These are phyloP conservation scores for Cheilosia vulpina DNA, from an alignment of 2,888 invertebrate genomes.

Conservation along the genomic window DNA sequence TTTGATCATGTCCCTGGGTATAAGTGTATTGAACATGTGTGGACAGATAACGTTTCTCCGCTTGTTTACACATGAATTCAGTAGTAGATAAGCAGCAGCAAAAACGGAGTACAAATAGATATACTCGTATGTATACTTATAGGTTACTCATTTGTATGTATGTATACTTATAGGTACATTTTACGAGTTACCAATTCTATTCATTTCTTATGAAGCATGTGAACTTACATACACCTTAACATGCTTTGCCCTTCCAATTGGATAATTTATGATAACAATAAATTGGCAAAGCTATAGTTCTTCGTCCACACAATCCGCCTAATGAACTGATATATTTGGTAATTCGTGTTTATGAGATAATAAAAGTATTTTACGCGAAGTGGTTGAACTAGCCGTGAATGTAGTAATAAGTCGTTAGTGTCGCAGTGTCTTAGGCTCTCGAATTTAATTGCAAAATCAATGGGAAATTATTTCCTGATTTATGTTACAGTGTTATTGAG, in stretches of 20 bases:
- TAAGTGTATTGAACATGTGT: constrained; percentile 41
- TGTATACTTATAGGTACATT: neutral
- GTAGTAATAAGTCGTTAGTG: constrained; percentile 24
- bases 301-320: constrained; percentile 42
- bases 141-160: neutral
- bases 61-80: constrained; percentile 70
- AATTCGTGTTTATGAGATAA: constrained; percentile 48
- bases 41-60: constrained; percentile 43
- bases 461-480: constrained; percentile 64
- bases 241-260: constrained; percentile 13
- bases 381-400: neutral
- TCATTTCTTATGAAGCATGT: constrained; percentile 5
- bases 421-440: constrained; percentile 19
- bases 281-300: constrained; percentile 44
- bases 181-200: constrained; percentile 4
- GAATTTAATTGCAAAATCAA: constrained; percentile 59
- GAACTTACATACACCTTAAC: neutral
- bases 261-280: constrained; percentile 55
- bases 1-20: constrained; percentile 6
- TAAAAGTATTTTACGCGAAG: constrained; percentile 47
- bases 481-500: constrained; percentile 40
- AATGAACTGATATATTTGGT: constrained; percentile 62
- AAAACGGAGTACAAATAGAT: neutral
- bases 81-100: constrained; percentile 39
- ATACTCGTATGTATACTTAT: neutral